Evolutionary conservation across 2,797 vertebrate genomes (phyloP), one percentile per base, ranked within the genome.

Genomic region (Megaceryle alcyon): DNA sequence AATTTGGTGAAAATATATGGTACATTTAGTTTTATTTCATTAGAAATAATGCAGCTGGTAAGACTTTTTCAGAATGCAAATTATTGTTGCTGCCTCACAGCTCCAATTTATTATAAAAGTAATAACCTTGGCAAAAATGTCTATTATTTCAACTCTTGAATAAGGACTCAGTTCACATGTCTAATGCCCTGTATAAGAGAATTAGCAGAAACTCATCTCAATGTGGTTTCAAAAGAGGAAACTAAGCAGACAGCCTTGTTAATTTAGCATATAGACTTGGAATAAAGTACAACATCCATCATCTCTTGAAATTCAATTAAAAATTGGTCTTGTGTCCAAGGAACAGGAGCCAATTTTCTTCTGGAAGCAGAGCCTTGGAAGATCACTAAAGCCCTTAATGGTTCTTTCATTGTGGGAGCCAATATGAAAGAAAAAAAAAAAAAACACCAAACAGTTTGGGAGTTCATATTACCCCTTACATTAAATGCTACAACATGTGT

Each of bases 251-350:
- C 97, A 97, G 97, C 93, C 97, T 97, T 98, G 98, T 98, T 98
- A 98, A 98, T 98, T 98, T 98, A 98, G 98, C 96, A 97, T 98
- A 98, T 97, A 98, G 97, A 96, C 97, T 97, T 97, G 97, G 97
- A 98, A 97, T 97, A 97, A 97, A 98, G 94, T 92, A 95, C 92
- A 96, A 97, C 98, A 98, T 98, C 97, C 97, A 98, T 98, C 98
- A 97, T 98, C 96, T 98, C 96, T 97, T 75, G 90, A 98, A 98
- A 98, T 98, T 97, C 69, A 97, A 98, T 98, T 98, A 98, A 98
- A 98, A 98, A 91, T 79, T 96, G 97, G 97, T 92, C 96, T 94
- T 94, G 95, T 79, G 90, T 97, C 96, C 97, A 97, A 96, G 95
- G 75, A 97, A 94, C 98, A 93, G 72, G 91, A 98, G 97, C 96